Evolutionary conservation across 2,888 invertebrate genomes (phyloP), one percentile per base, ranked within the genome.

Genomic region (Carpatolechia fugitivella): DNA sequence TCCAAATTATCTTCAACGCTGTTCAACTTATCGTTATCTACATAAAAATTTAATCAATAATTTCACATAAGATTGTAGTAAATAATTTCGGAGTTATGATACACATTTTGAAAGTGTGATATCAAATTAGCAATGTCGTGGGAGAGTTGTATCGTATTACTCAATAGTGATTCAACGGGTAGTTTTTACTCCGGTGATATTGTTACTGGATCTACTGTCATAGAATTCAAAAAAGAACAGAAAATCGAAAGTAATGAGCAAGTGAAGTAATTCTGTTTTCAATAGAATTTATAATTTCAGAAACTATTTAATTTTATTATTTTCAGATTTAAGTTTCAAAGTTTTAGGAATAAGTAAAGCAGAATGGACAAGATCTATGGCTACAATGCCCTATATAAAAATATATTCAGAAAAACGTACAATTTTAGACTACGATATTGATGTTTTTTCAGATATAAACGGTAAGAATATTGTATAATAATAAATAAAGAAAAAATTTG

Each of bases 121-220:
- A 40, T 10, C 18, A 40, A 38, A 41, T 20, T 10, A 20, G 16
- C 4, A 6, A 87, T 87, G 88, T 60, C 75, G 59, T 82, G 80
- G 78, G 71, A 76, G 29, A 74, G 64, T 57, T 83, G 80, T 65
- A 66, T 74, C 11, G 68, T 89, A 53, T 71, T 66, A 20, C 62
- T 89, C 31, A 82, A 88, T 58, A 82, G 79, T 71, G 78, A 81
- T 64, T 75, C 78, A 13, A 79, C 77, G 35, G 81, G 76, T 54
- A 74, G 70, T 62, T 78, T 85, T 66, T 85, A 85, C 57, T 72
- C 82, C 8, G 88, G 87, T 57, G 81, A 85, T 66, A 78, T 87
- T 50, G 82, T 89, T 36, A 87, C 89, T 36, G 89, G 89, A 59
- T 71, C 70, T 5, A 72, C 86, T n/a, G 66, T 74, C 50, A 60